These are phyloP conservation scores for Ivindomyrus marchei DNA, from an alignment of 2,113 vertebrate genomes.

Conservation along the genomic window DNA sequence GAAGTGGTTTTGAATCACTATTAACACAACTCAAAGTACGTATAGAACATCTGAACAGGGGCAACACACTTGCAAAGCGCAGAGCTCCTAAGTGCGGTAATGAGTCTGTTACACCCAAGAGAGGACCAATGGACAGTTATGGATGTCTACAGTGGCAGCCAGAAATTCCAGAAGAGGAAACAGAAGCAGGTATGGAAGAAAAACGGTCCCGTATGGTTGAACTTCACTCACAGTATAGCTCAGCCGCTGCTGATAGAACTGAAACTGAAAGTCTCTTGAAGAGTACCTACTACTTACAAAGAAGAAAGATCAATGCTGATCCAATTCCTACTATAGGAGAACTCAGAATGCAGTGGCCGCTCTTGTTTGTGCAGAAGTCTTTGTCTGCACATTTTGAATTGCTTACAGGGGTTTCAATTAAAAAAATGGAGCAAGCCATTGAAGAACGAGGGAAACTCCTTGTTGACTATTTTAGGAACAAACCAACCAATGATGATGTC, in stretches of 20 bases:
- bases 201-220: neutral
- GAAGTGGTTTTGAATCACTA: neutral
- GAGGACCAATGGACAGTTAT: neutral
- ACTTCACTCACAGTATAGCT: neutral
- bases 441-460: neutral
- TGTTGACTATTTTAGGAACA: neutral
- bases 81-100: neutral
- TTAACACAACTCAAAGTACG: neutral
- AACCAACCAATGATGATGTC: neutral
- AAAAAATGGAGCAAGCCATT: neutral
- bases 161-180: neutral
- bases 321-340: neutral
- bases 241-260: neutral
- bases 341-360: neutral
- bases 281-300: neutral
- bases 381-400: neutral
- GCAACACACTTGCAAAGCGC: neutral
- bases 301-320: neutral
- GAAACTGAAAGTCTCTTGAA: neutral
- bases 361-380: neutral
- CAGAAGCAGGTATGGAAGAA: neutral
- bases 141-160: neutral
- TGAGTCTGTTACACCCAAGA: neutral
- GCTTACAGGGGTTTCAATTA: neutral
- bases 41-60: neutral